These are phyloP conservation scores for Acipenser transmontanus DNA, from an alignment of 2,797 vertebrate species.

Conservation along the genomic window DNA sequence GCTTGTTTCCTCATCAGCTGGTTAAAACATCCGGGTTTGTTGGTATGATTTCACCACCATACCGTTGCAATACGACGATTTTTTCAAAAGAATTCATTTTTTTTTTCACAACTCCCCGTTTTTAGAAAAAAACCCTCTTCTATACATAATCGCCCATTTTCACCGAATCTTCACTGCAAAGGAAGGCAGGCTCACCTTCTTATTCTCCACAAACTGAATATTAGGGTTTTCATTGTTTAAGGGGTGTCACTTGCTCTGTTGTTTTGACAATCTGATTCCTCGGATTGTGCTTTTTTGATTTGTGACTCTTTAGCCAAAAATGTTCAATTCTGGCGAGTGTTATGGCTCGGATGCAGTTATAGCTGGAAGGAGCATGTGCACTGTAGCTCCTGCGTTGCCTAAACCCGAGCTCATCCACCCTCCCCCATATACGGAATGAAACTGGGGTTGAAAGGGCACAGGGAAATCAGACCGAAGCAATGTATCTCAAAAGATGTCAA, in stretches of 20 bases:
- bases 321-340: slow-evolving; percentile 24
- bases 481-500: no score
- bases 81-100: slow-evolving; percentile 3
- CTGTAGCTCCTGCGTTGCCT: not conserved
- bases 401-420: slow-evolving; percentile 1
- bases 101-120: not conserved
- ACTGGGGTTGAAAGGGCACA: slow-evolving; percentile 2
- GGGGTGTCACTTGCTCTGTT: not conserved
- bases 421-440: not conserved
- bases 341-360: slow-evolving; percentile 32
- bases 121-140: slow-evolving; percentile 13
- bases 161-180: slow-evolving; percentile 10
- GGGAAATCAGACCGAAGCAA: not conserved
- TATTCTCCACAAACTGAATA: slow-evolving; percentile 11
- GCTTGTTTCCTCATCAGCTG: slow-evolving; percentile 5
- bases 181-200: slow-evolving; percentile 15
- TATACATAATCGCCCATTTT: slow-evolving; percentile 20
- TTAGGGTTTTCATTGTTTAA: not conserved
- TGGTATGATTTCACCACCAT: not conserved
- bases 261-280: not conserved
- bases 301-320: not conserved
- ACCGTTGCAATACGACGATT: not conserved
- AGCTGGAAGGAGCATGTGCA: slow-evolving; percentile 35
- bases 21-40: not conserved
- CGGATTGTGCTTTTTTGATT: not conserved